Percentiles rank a stretch among this genome's conserved stretches.
These are phyloP conservation scores for Mobula birostris DNA, from an alignment of 2,113 vertebrate species.

Conservation along the genomic window DNA sequence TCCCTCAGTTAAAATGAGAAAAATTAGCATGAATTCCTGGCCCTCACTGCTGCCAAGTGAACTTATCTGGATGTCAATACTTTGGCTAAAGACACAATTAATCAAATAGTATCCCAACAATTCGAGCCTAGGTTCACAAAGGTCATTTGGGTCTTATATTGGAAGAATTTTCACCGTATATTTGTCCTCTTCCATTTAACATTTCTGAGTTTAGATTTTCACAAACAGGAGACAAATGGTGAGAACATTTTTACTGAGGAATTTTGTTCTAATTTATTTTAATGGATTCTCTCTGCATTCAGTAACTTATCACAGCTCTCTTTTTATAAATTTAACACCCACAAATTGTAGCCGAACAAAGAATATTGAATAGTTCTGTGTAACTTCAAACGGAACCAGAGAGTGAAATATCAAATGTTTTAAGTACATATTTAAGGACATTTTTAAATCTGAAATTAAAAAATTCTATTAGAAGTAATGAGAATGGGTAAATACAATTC, in stretches of 20 bases:
- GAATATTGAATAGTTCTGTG: neutral
- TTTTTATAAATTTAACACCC: neutral
- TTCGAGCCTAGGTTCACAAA: neutral
- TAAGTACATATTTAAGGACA: neutral
- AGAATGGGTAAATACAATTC: neutral
- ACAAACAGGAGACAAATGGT: neutral
- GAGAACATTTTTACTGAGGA: too few relatives aligned
- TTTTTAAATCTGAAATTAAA: constrained; percentile 5
- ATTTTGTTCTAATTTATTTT: neutral
- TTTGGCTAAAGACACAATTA: neutral
- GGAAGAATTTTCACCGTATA: neutral
- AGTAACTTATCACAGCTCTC: neutral
- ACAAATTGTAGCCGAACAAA: neutral
- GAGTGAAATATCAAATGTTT: neutral
- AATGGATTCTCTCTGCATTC: neutral
- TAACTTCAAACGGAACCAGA: neutral
- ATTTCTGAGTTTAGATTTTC: too few relatives aligned
- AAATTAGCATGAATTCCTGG: neutral
- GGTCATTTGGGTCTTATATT: neutral
- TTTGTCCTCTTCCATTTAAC: too few relatives aligned
- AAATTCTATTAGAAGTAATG: constrained; percentile 1
- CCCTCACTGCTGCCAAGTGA: neutral
- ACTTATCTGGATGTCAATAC: neutral
- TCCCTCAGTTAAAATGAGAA: neutral
- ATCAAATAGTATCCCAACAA: neutral